Conservation (phyloP, 2,113 vertebrate genomes). For the Antechinus flavipes region DNA sequence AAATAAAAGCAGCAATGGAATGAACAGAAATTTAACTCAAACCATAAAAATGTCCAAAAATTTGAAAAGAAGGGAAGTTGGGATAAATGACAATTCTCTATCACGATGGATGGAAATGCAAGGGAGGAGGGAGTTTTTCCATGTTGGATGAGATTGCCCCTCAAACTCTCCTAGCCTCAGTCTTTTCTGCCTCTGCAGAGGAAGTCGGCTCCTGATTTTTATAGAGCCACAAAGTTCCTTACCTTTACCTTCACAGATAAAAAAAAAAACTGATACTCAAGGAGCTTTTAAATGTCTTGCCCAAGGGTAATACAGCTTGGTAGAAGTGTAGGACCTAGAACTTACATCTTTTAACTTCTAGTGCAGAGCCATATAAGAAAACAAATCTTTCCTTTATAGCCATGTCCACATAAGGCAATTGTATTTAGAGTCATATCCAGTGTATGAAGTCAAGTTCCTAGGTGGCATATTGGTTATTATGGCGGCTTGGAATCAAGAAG, state of each 20-base stretch:
- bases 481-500: not conserved
- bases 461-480: not conserved
- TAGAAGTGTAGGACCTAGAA: not conserved
- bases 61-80: not conserved
- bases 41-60: not conserved
- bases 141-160: not conserved
- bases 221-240: not conserved
- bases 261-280: not conserved
- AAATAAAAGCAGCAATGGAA: not conserved
- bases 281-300: not conserved
- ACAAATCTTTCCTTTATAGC: not conserved
- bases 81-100: not conserved
- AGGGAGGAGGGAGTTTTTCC: not conserved
- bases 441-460: not conserved
- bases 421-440: not conserved
- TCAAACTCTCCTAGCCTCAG: no score
- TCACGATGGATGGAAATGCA: not conserved
- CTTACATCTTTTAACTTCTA: not conserved
- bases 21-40: not conserved
- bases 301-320: not conserved
- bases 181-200: not conserved
- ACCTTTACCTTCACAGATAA: not conserved
- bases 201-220: not conserved
- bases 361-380: not conserved
- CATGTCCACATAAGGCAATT: not conserved